Evolutionary conservation across 2,888 invertebrate species (phyloP), one percentile per base, ranked within the genome.

Genomic region (Geophilus truncorum): DNA sequence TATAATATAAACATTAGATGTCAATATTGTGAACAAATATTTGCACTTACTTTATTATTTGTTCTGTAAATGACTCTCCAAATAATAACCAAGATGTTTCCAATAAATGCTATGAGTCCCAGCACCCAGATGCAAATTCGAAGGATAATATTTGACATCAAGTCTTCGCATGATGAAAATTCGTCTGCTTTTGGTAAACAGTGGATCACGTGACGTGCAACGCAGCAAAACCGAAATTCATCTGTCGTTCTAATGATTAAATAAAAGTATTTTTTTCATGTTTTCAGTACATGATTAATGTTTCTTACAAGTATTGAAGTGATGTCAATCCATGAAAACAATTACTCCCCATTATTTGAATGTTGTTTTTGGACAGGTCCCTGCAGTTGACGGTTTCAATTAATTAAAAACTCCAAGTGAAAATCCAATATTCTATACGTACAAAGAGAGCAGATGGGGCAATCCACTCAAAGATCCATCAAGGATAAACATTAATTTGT

Each of bases 201-300:
- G 0, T 82, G 80, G 3, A 82, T 80, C 0, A 86, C 86, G 34
- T 85, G 84, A 21, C 84, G 84, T 0, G 87, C 87, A 82, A 87
- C 84, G 81, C 88, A 88, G 82, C 88, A 88, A 82, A 87, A 87
- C n/a, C 86, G 85, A 82, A 86, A 87, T 82, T 87, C 86, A 81
- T 88, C 88, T 0, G 87, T 87, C 77, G 85, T 83, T 70, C 87
- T 87, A 51, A 28, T n/a, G 40, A 45, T 45, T 21, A 23, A 79
- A 79, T n/a, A 51, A 78, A 32, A 78, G 9, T n/a, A 7, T 30
- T 77, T 30, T 32, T 32, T 77, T 21, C 4, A 10, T 77, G 4
- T 23, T 23, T 34, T 5, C 32, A n/a, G 6, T 34, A 34, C 15
- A 23, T 23, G 57, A n/a, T 78, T n/a, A 34, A 28, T 23, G 45